Conservation (phyloP, 2,888 invertebrate genomes). For the Allolobophora icterica region DNA sequence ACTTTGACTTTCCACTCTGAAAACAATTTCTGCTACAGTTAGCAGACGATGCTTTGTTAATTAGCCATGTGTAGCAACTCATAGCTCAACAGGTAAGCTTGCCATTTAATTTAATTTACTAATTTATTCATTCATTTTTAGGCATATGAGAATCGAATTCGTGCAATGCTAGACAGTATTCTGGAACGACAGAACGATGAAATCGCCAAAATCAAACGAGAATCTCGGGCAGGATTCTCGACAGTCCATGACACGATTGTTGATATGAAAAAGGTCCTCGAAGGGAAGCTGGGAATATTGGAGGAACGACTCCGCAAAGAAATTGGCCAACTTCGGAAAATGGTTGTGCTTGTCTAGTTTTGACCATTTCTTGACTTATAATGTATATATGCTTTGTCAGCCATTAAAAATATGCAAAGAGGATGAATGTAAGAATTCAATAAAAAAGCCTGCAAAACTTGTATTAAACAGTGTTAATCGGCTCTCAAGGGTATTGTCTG, state of each 20-base stretch:
- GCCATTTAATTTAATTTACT: neutral
- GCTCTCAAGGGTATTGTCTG: no score
- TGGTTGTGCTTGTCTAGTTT: conserved; percentile 62
- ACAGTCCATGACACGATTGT: conserved; percentile 63
- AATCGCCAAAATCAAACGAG: conserved; percentile 58
- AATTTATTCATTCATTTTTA: neutral
- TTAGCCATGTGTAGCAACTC: neutral
- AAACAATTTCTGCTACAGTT: neutral
- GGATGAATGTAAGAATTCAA: no score
- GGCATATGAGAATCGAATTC: conserved; percentile 23
- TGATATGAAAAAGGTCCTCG: conserved; percentile 63
- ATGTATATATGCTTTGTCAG: neutral
- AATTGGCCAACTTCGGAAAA: conserved; percentile 63
- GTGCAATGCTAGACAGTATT: neutral
- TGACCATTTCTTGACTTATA: neutral
- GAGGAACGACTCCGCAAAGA: conserved; percentile 64
- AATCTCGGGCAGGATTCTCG: conserved; percentile 61
- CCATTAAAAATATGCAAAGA: neutral
- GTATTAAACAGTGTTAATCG: no score
- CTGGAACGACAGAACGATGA: conserved; percentile 52
- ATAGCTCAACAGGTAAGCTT: conserved; percentile 1
- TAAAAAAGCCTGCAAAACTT: no score
- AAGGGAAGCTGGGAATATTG: conserved; percentile 61
- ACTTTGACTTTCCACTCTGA: neutral
- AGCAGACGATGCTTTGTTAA: neutral